Evolutionary conservation across 30 jellyfish, hydroid and myxozoan species (phyloP).

Genomic region (Morbakka virulenta): DNA sequence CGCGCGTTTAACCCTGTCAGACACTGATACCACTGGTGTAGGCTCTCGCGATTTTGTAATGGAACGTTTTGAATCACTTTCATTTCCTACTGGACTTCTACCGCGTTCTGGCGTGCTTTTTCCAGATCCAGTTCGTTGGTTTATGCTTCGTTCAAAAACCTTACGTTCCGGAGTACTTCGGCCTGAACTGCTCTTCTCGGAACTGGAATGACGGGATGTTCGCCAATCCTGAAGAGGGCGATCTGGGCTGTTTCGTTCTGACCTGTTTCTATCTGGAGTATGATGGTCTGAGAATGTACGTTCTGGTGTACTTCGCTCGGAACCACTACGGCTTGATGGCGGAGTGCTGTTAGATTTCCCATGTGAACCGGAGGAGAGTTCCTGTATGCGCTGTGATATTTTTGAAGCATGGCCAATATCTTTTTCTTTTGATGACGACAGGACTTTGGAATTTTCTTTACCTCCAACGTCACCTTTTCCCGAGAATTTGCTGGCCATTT

Average conservation of each 20-base stretch:
- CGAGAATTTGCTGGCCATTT: conserved; percentile 92
- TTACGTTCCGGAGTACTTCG: too few species aligned
- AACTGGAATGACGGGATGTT: neutral
- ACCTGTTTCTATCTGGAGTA: too few species aligned
- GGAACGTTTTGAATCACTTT: neutral
- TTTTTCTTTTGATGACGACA: conserved; percentile 2
- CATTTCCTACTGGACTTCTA: neutral
- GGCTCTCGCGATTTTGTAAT: neutral
- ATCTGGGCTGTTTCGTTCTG: too few species aligned
- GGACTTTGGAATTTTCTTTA: conserved; percentile 20
- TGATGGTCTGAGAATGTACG: too few species aligned
- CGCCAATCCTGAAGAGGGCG: neutral
- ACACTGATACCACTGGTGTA: neutral
- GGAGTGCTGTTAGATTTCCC: neutral
- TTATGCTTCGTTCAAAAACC: neutral
- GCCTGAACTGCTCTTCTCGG: too few species aligned
- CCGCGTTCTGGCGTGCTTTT: neutral
- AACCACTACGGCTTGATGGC: neutral
- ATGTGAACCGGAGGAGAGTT: too few species aligned
- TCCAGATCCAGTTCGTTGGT: neutral
- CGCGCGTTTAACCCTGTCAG: neutral
- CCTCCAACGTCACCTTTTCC: conserved; percentile 20
- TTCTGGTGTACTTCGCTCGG: neutral
- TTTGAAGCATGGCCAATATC: neutral
- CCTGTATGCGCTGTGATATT: too few species aligned